Evolutionary conservation across 2,797 vertebrate species (phyloP).

Genomic region (Manis crassicaudata): DNA sequence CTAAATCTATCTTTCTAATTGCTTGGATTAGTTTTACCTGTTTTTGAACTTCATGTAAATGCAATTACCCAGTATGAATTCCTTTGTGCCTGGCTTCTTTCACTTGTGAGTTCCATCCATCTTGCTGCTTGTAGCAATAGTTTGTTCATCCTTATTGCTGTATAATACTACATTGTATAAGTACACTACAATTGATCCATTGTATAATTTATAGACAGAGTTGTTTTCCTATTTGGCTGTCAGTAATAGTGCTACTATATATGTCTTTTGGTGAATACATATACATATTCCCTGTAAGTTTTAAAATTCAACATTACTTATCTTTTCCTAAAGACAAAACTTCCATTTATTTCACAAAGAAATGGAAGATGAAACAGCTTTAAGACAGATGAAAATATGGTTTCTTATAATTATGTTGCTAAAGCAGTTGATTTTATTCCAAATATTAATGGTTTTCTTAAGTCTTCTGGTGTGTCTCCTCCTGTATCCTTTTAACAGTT

Average conservation of each 20-base stretch:
- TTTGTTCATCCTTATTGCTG: slow-evolving; percentile 38
- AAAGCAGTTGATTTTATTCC: slow-evolving; percentile 32
- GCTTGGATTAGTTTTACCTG: background rate
- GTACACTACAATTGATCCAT: background rate
- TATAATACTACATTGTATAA: slow-evolving; percentile 5
- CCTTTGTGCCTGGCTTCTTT: background rate
- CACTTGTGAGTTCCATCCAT: background rate
- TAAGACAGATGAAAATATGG: slow-evolving; percentile 2
- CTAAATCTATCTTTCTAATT: background rate
- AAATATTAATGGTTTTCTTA: slow-evolving; percentile 5
- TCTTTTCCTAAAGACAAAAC: slow-evolving; percentile 43
- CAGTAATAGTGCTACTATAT: slow-evolving; percentile 6
- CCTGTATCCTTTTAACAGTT: background rate
- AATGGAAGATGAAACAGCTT: slow-evolving; percentile 3
- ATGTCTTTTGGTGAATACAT: background rate
- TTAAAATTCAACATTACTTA: background rate
- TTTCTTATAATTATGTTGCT: slow-evolving; percentile 15
- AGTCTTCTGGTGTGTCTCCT: background rate
- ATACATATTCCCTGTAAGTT: background rate
- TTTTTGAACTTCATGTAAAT: slow-evolving; percentile 47
- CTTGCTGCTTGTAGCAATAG: slow-evolving; percentile 38
- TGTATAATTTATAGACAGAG: background rate
- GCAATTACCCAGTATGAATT: background rate
- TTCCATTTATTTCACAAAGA: slow-evolving; percentile 44
- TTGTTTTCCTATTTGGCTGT: slow-evolving; percentile 29